phyloP scores from a whole-genome alignment of 2,888 invertebrate species.

The Scelioninae gen. 2 region DNA sequence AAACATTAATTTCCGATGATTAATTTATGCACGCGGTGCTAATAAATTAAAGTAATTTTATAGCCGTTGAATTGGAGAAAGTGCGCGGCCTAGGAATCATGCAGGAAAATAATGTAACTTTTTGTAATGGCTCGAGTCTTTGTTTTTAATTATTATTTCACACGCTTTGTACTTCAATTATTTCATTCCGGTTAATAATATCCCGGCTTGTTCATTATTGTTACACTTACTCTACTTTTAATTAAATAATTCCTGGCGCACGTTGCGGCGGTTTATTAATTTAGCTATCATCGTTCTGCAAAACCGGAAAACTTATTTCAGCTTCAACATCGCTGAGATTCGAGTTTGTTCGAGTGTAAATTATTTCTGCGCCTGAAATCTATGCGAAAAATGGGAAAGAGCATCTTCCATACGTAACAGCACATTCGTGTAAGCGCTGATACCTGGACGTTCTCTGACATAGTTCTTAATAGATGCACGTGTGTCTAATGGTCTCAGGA shows the following conservation, averaged over 20 bases:
- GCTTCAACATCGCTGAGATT: too few relatives aligned
- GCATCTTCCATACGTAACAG: constrained; percentile 26
- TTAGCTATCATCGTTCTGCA: too few relatives aligned
- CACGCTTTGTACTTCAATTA: constrained; percentile 38
- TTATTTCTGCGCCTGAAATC: background rate
- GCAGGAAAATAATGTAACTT: constrained; percentile 14
- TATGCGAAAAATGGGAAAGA: constrained; percentile 6
- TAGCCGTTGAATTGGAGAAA: constrained; percentile 41
- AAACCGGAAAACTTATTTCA: too few relatives aligned
- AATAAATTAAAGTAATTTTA: constrained; percentile 40
- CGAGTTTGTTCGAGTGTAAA: background rate
- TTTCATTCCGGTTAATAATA: constrained; percentile 25
- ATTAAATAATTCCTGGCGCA: constrained; percentile 9
- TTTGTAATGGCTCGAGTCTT: constrained; percentile 28
- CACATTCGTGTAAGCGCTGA: constrained; percentile 23
- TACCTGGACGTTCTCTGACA: constrained; percentile 19
- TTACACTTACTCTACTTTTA: constrained; percentile 12
- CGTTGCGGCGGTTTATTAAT: constrained; percentile 7
- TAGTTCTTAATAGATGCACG: constrained; percentile 35
- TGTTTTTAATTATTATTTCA: constrained; percentile 37
- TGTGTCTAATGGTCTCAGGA: constrained; percentile 26
- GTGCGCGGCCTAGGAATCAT: constrained; percentile 23
- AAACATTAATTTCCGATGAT: constrained; percentile 29
- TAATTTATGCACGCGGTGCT: constrained; percentile 30
- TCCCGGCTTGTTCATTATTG: constrained; percentile 7